A percentile compares a stretch with the other conserved stretches of the same genome.
Evolutionary conservation across 2,888 invertebrate genomes (phyloP).

Genomic region (Nomada hirtipes): DNA sequence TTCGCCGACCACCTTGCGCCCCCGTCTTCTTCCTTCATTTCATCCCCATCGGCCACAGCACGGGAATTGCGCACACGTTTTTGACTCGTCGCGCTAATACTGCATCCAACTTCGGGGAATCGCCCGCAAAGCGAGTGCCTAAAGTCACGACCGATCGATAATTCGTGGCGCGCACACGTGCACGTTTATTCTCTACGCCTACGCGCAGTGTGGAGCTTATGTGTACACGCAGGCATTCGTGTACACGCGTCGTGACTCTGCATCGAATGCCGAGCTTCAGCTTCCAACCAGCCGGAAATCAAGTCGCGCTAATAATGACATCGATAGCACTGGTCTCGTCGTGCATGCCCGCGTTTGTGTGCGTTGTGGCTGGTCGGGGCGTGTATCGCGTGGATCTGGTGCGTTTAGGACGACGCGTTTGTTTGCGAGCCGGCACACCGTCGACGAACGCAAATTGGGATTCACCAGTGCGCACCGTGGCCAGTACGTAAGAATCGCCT

Average conservation of each 20-base stretch:
- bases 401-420: constrained; percentile 16
- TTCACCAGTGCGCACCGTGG: constrained; percentile 12
- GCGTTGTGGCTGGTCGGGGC: not conserved
- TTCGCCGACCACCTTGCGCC: constrained; percentile 14
- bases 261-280: constrained; percentile 36
- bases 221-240: too few relatives aligned
- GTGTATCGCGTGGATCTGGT: not conserved
- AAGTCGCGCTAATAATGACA: constrained; percentile 59
- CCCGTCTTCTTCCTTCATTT: not conserved
- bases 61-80: constrained; percentile 26
- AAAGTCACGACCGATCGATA: constrained; percentile 67
- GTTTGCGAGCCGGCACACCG: constrained; percentile 15
- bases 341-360: not conserved
- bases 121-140: constrained; percentile 59
- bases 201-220: not conserved
- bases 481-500: constrained; percentile 29
- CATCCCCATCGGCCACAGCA: not conserved
- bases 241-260: constrained; percentile 50
- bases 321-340: constrained; percentile 29
- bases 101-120: constrained; percentile 56
- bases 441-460: constrained; percentile 33
- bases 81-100: constrained; percentile 57
- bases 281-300: constrained; percentile 48
- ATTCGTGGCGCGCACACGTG: constrained; percentile 46
- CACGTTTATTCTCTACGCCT: constrained; percentile 14